These are phyloP conservation scores for Furcifer pardalis DNA, from an alignment of 2,797 vertebrate species.

Conservation along the genomic window DNA sequence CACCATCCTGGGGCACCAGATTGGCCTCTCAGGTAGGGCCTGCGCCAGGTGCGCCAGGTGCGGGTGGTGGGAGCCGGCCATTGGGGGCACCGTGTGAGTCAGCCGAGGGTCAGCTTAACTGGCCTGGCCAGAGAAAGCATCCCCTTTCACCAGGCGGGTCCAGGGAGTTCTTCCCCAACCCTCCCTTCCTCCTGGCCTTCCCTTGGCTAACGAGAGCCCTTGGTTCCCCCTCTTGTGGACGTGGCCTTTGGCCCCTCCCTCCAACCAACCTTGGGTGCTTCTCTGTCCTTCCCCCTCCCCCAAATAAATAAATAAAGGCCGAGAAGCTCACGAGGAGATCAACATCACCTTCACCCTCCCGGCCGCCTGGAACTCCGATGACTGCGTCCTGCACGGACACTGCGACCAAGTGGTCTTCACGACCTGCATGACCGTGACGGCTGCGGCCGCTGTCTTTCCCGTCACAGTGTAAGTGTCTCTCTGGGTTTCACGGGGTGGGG, in stretches of 20 bases:
- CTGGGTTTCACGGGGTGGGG: no score
- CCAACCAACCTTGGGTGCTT: background rate
- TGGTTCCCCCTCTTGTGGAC: background rate
- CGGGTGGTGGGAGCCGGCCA: background rate
- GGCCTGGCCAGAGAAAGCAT: no score
- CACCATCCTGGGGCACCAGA: constrained; percentile 92
- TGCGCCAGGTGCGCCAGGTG: background rate
- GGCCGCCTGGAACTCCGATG: constrained; percentile 93
- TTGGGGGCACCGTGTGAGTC: no score
- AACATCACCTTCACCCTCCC: constrained; percentile 97
- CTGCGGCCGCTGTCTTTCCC: constrained; percentile 88
- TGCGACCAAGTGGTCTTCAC: constrained; percentile 97
- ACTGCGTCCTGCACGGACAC: constrained; percentile 93
- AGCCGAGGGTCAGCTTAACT: no score
- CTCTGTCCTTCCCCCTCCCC: background rate
- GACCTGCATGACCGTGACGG: constrained; percentile 95
- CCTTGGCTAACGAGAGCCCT: no score
- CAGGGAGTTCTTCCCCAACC: background rate
- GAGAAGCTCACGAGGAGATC: constrained; percentile 95
- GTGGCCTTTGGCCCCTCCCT: background rate
- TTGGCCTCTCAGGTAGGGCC: constrained; percentile 89
- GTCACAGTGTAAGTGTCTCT: constrained; percentile 92
- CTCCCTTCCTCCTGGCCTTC: no score
- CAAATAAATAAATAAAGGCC: no score
- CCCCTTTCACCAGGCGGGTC: background rate